Evolutionary conservation across 1,140 invertebrate genomes (phyloP), one percentile per base, ranked within the genome.

Genomic region (Calycopis cecrops): DNA sequence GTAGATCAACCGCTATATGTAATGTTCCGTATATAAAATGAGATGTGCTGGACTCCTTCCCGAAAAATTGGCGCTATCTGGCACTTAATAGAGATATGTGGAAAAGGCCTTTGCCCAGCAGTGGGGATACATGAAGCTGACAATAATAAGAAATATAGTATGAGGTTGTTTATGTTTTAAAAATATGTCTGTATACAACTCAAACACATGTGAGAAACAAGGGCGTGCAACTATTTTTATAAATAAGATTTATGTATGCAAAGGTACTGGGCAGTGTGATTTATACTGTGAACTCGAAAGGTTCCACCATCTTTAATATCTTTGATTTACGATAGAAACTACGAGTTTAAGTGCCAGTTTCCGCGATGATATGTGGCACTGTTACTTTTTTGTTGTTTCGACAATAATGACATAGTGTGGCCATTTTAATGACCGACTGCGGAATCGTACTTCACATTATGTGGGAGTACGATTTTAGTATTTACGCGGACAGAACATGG

Each of bases 271-370:
- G 71, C 71, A 73, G 60, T 55, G 64, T 87, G 79, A 87, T 87
- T 87, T 87, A 87, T 85, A 76, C 65, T 85, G 79, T 80, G 79
- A 85, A 83, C 81, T 81, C 69, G 69, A 87, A 85, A 85, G 81
- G 80, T 85, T 76, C 79, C 74, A 77, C 73, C 76, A 73, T 85
- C 70, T 82, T 86, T 86, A 86, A 86, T 86, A 86, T 86, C 69
- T 85, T 86, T 86, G 83, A 86, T 87, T 87, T 87, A 87, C 78
- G 79, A 83, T 83, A 82, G 79, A 83, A 82, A 80, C 78, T 80
- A 79, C 76, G 67, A 67, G 66, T 62, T 70, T 84, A 82, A 85
- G 74, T 76, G 73, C 80, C 76, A 83, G 73, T 76, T 79, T 72
- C 64, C 59, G 47, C 77, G 70, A 79, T 85, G 82, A 83, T 83